phyloP scores from a whole-genome alignment of 2,113 vertebrate genomes.

The Semicossyphus pulcher region DNA sequence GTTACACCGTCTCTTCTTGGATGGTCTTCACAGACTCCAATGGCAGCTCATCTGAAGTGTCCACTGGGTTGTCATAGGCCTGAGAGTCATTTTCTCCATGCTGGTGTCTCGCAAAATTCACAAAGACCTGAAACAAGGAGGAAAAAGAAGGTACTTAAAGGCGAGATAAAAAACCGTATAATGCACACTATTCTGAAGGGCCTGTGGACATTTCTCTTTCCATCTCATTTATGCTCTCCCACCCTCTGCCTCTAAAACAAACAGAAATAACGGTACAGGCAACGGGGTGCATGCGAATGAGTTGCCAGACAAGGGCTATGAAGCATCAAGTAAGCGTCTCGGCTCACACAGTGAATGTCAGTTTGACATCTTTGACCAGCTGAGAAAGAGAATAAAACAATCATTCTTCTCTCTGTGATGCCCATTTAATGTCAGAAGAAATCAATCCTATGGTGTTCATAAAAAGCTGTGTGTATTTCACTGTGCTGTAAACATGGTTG shows the following conservation, averaged over 20 bases:
- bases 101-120: conserved; percentile 80
- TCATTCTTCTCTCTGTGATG: conserved; percentile 67
- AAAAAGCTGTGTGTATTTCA: conserved; percentile 67
- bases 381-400: conserved; percentile 69
- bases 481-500: conserved; percentile 55
- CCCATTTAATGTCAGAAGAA: conserved; percentile 67
- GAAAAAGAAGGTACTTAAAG: conserved; percentile 11
- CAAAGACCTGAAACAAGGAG: conserved; percentile 76
- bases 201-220: conserved; percentile 23
- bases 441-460: conserved; percentile 64
- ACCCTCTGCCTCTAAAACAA: conserved; percentile 42
- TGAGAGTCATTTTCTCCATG: conserved; percentile 47
- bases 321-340: conserved; percentile 53
- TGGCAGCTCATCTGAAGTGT: conserved; percentile 70
- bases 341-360: conserved; percentile 64
- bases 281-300: conserved; percentile 56
- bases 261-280: conserved; percentile 34
- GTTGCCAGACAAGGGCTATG: conserved; percentile 49
- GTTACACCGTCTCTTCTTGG: conserved; percentile 17
- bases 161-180: conserved; percentile 4
- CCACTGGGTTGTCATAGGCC: conserved; percentile 62
- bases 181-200: neutral
- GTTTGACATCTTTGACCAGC: conserved; percentile 70
- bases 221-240: conserved; percentile 3
- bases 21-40: conserved; percentile 9